phyloP scores from a whole-genome alignment of 2,888 invertebrate species.

The Caenorhabditis auriculariae region DNA sequence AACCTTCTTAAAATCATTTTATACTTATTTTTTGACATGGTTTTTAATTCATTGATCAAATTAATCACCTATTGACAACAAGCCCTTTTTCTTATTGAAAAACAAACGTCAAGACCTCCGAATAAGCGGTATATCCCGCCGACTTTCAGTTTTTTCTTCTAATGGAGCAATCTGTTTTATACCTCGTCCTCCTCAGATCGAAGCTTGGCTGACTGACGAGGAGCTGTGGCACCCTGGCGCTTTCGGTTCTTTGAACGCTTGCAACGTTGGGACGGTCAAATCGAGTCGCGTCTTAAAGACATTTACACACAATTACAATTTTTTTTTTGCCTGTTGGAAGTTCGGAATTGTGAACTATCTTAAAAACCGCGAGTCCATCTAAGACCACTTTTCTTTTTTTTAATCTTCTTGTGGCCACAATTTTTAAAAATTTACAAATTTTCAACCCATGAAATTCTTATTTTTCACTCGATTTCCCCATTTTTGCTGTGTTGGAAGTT shows the following conservation, averaged over 20 bases:
- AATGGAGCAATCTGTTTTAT: too few species aligned
- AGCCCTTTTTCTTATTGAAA: too few species aligned
- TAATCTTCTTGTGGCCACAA: not conserved
- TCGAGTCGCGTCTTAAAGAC: slow-evolving; percentile 18
- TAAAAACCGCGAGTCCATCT: not conserved
- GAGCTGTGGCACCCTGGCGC: slow-evolving; percentile 48
- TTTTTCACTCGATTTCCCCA: not conserved
- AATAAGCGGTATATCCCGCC: too few species aligned
- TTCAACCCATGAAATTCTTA: not conserved
- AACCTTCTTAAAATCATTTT: too few species aligned
- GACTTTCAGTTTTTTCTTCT: slow-evolving; percentile 23
- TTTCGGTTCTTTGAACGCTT: slow-evolving; percentile 40
- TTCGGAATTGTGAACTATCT: slow-evolving; percentile 7
- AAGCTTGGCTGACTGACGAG: slow-evolving; percentile 44
- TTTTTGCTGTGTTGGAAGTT: not conserved
- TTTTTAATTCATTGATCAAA: too few species aligned
- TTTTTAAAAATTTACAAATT: not conserved
- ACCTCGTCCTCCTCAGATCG: slow-evolving; percentile 44
- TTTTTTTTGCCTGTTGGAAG: not conserved
- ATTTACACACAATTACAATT: not conserved
- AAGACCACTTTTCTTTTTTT: not conserved
- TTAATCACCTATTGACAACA: too few species aligned
- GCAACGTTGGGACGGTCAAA: slow-evolving; percentile 22
- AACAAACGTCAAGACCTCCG: too few species aligned
- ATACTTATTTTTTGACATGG: too few species aligned